Evolutionary conservation across 2,888 invertebrate species (phyloP), one percentile per base, ranked within the genome.

Genomic region (Parascotia fuliginaria): DNA sequence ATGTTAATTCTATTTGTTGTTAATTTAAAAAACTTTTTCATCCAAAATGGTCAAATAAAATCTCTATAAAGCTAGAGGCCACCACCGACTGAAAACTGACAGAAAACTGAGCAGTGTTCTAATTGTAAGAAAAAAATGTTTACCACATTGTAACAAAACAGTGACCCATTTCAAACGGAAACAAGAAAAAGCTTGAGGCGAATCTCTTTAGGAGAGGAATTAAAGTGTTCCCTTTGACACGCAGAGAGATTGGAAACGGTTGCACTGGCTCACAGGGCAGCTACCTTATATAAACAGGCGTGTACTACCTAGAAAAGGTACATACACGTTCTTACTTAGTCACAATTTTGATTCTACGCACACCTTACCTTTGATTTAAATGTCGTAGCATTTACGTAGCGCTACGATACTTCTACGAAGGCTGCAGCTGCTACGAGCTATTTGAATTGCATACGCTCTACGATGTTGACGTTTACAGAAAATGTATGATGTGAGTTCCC

Each of bases 181-280:
- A 48, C 40, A 57, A 65, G 60, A 69, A 66, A 67, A 61, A 52
- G 52, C 71, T 64, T 55, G 56, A 40, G 56, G 64, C 57, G 52
- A 54, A 71, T 65, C 70, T 56, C 63, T 68, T 60, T 64, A 69
- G 9, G 33, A 15, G 33, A 33, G 9, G 33, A 33, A 15, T 33
- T 73, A 71, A 72, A 75, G 59, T 61, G 66, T 62, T 71, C 64
- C 59, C 70, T 71, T 71, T 75, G 72, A 67, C 65, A 66, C 54
- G 42, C 54, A 57, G 55, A 51, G 63, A 68, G 70, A 68, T 72
- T 70, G 67, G 56, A 72, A 70, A 58, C 54, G 55, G 59, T 53
- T 65, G 63, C 64, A 69, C 60, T 55, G 49, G 46, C 62, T 55
- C 48, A 58, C 54, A n/a, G n/a, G n/a, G n/a, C 22, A 22, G 7